Evolutionary conservation across 2,888 invertebrate species (phyloP).

Genomic region (Thymelicus acteon): DNA sequence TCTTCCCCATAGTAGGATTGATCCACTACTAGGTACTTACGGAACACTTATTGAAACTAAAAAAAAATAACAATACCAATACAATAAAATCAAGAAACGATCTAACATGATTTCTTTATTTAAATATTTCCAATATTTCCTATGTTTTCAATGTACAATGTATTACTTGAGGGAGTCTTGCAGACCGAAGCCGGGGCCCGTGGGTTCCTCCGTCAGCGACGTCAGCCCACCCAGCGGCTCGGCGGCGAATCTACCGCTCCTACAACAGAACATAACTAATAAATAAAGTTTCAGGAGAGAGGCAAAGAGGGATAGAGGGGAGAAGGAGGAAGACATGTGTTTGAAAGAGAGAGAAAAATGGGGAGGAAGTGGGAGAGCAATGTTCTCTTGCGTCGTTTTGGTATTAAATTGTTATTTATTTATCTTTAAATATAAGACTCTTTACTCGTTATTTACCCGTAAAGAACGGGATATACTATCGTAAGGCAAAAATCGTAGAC

Average conservation of each 20-base stretch:
- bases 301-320: too few relatives aligned
- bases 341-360: too few relatives aligned
- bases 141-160: conserved; percentile 49
- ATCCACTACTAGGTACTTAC: too few relatives aligned
- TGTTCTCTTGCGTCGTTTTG: too few relatives aligned
- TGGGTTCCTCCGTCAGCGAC: conserved; percentile 93
- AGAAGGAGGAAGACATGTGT: too few relatives aligned
- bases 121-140: conserved; percentile 59
- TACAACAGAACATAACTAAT: conserved; percentile 56
- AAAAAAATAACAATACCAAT: conserved; percentile 8
- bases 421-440: too few relatives aligned
- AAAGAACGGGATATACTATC: too few relatives aligned
- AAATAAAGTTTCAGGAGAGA: neutral
- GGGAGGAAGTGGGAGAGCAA: too few relatives aligned
- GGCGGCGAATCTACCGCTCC: conserved; percentile 95
- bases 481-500: too few relatives aligned
- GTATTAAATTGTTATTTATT: too few relatives aligned
- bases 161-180: conserved; percentile 78
- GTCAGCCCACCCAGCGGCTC: conserved; percentile 96
- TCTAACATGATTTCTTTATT: conserved; percentile 76
- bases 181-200: conserved; percentile 96
- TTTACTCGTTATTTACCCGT: too few relatives aligned
- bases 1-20: too few relatives aligned
- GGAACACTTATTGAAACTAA: neutral
- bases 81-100: conserved; percentile 44